Evolutionary conservation across 2,888 invertebrate species (phyloP), one percentile per base, ranked within the genome.

Genomic region (Orgyia antiqua): DNA sequence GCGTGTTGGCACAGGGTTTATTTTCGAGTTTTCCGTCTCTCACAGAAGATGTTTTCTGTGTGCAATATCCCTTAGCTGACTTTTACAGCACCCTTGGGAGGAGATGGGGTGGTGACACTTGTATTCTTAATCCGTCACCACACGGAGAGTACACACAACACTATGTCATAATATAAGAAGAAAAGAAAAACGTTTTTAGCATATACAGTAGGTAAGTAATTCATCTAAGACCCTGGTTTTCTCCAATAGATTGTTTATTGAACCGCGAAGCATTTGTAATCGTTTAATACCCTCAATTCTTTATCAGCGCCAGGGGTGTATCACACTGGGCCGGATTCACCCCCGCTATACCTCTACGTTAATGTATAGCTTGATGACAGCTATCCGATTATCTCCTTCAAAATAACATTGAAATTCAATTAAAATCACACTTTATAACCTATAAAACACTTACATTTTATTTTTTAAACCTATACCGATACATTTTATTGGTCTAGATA

Each of bases 281-380:
- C 86, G 84, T 84, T 86, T 87, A 87, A 87, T 87, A 86, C 87
- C 83, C 82, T 72, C 82, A 80, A 78, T 87, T 86, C 86, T 86
- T 86, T 87, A 87, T 87, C 87, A 83, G 77, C 57, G 55, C 54
- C 45, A 58, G 47, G 64, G 75, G 73, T 66, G 70, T 58, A 63
- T 61, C 56, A 39, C 64, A 52, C 50, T 58, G 60, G 51, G 52
- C 55, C 66, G 64, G 63, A 57, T 65, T 68, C 65, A 56, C 69
- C 73, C 71, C 68, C 65, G 50, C 19, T 17, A 24, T 17, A 21
- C 13, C 48, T 40, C 49, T 48, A 51, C 54, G 51, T 53, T 72
- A 77, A 79, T 74, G 70, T 72, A 79, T 73, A 72, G 73, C 72
- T 63, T 67, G 74, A 70, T 64, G 76, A 82, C 76, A 78, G 67